These are phyloP conservation scores for Tympanuchus pallidicinctus DNA, from an alignment of 2,113 vertebrate species.

Conservation along the genomic window DNA sequence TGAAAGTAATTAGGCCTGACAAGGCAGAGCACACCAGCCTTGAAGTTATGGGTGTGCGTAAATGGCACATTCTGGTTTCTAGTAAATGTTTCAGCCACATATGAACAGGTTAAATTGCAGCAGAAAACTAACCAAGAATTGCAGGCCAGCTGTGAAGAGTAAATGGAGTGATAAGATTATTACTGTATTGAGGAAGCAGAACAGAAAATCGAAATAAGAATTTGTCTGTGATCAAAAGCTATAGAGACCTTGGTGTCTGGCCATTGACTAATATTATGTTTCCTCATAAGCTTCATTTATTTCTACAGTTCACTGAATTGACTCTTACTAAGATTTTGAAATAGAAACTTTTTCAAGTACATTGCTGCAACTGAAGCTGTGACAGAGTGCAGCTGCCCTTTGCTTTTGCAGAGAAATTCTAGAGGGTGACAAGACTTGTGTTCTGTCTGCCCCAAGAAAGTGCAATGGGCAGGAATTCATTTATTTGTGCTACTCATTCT, in stretches of 20 bases:
- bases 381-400: not conserved
- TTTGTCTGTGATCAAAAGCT: conserved; percentile 33
- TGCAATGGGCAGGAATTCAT: not conserved
- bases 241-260: conserved; percentile 31
- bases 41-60: not conserved
- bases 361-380: not conserved
- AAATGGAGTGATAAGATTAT: conserved; percentile 50
- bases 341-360: not conserved
- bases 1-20: not conserved
- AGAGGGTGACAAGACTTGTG: not conserved
- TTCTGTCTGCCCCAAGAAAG: not conserved
- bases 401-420: not conserved
- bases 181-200: conserved; percentile 31
- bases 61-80: conserved; percentile 1
- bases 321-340: conserved; percentile 12
- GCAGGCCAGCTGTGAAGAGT: conserved; percentile 11
- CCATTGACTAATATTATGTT: conserved; percentile 42
- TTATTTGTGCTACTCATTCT: not conserved
- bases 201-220: conserved; percentile 38
- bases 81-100: conserved; percentile 7
- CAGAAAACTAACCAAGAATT: conserved; percentile 39
- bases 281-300: conserved; percentile 45
- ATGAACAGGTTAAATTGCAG: not conserved
- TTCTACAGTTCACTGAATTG: conserved; percentile 15
- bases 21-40: not conserved